Evolutionary conservation across 1,140 invertebrate genomes (phyloP), one percentile per base, ranked within the genome.

Genomic region (Neelides sp.): DNA sequence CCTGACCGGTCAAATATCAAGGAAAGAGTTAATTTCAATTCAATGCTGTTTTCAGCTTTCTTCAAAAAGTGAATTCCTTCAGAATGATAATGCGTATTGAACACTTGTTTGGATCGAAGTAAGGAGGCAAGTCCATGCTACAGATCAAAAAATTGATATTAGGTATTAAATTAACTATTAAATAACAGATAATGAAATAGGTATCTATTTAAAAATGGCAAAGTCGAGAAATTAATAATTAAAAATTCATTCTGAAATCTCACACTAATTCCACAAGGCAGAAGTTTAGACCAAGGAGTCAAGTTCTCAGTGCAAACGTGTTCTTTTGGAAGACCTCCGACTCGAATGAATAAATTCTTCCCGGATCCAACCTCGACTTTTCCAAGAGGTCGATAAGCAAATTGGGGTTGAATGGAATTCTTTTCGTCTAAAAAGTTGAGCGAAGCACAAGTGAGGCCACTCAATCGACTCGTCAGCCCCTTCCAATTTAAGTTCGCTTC

Each of bases 281-380:
- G 65, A 1, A 98, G 69, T 68, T 98, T 98, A 64, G 93, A 94
- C 82, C 92, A 98, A 3, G 94, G 94, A 26, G 94, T 98, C 57
- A 98, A 73, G 73, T 98, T 98, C 74, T 98, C 93, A 17, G 94
- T 98, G 65, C 95, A 98, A 7, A 96, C 88, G 63, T 92, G 87
- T 77, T 98, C 95, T 52, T 85, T 73, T 0, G 94, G 90, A 48
- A 98, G 67, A 34, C 83, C 80, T 1, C 91, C 79, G 73, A 96
- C 96, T 56, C 85, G 72, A 34, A 87, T 66, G 58, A 72, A 71
- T 1, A 55, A n/a, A 28, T 45, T 42, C 30, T 55, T 23, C 12
- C 48, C 37, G 52, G 73, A 74, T 55, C 72, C 74, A 61, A 76
- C 74, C 23, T 64, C 62, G 48, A 58, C 51, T 55, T 72, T 66